Evolutionary conservation across 1,140 invertebrate genomes (phyloP).

Genomic region (Arctopsyche grandis): DNA sequence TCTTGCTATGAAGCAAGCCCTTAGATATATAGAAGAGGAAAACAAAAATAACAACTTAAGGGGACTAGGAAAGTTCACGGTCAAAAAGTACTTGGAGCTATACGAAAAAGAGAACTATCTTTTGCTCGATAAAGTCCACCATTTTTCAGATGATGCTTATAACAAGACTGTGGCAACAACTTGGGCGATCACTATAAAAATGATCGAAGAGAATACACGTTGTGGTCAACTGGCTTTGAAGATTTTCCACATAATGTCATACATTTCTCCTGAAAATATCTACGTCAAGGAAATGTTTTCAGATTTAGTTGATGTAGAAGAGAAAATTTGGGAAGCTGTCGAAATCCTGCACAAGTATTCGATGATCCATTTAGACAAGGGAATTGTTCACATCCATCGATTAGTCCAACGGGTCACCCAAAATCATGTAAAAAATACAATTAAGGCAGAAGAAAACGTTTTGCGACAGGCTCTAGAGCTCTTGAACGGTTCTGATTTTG

Average conservation of each 20-base stretch:
- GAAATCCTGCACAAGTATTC: background rate
- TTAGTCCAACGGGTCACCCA: background rate
- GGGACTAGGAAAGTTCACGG: background rate
- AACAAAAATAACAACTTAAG: background rate
- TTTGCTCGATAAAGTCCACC: background rate
- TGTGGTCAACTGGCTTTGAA: background rate
- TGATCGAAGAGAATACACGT: background rate
- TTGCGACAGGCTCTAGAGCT: background rate
- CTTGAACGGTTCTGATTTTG: background rate
- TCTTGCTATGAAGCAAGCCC: background rate
- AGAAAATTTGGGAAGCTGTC: background rate
- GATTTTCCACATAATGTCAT: background rate
- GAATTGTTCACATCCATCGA: background rate
- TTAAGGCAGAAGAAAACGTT: background rate
- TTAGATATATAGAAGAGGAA: background rate
- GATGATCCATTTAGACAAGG: background rate
- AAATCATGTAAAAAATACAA: background rate
- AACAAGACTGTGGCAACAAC: background rate
- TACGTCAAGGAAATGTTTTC: background rate
- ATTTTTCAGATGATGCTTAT: background rate
- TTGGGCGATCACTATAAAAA: background rate
- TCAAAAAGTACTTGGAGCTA: background rate
- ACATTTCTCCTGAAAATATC: background rate
- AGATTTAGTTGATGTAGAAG: background rate
- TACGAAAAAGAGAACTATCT: background rate